Base-by-base conservation (phyloP, 2,797 vertebrate species). In the Girardinus metallicus region DNA sequence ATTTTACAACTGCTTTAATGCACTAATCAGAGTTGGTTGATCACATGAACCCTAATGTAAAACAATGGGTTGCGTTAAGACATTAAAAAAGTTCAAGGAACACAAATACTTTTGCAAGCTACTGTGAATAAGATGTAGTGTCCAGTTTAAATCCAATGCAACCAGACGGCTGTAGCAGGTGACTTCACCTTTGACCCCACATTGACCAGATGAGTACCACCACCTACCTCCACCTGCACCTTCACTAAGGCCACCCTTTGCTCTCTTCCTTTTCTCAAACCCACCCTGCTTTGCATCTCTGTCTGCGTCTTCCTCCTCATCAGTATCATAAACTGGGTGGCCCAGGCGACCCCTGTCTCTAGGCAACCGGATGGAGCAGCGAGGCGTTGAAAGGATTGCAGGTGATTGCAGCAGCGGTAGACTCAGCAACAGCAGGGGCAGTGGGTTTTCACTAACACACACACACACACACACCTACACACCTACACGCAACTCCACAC, bases 331-430 rank as follows among this genome's bases (percentile, higher is more conserved):
- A 89, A 80, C 90, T 80, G 75, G 23, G 84, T 88, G 87, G 92
- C 92, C 91, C 87, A 83, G 85, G 91, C 91, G 90, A 94, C 93
- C 89, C 39, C 85, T 75, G 94, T 96, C 88, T 91, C 95, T 85
- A 91, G 86, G 95, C 95, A 96, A 96, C 95, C 76, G 18, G 87
- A 77, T 81, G 87, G 76, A 89, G 87, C 76, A 80, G 83, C 75
- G 81, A 87, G 86, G 84, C 89, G 60, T 47, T 91, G 94, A 95
- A 95, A 95, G 93, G 90, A 95, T 96, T 96, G 94, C 96, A 95
- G 92, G 83, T 92, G 94, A 96, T 96, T 96, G 95, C 96, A 96
- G 94, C 95, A 96, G 93, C 81, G 70, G 85, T 66, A 93, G 87
- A 81, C 84, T 80, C 81, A 75, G 73, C 81, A 92, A 83, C 79